phyloP scores from a whole-genome alignment of 30 jellyfish, hydroid and myxozoan species.

The Cassiopea xamachana region DNA sequence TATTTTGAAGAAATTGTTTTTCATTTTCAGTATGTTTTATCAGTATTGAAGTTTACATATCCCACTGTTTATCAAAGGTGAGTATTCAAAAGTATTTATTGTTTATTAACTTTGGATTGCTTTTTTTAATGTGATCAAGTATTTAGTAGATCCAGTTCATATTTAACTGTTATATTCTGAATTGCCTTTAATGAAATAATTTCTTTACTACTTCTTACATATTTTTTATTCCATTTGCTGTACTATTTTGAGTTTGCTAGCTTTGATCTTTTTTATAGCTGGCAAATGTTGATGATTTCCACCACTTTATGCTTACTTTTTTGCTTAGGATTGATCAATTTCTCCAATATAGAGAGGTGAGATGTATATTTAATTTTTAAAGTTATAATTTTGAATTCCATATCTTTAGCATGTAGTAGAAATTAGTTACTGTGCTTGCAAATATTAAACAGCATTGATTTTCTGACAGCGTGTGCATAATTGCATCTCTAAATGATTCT shows the following conservation, averaged over 20 bases:
- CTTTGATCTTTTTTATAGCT: conserved; percentile 28
- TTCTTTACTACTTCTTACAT: not conserved
- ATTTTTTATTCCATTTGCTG: not conserved
- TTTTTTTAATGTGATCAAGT: not conserved
- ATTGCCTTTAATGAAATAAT: not conserved
- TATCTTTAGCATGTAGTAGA: too few relatives aligned
- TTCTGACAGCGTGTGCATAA: too few relatives aligned
- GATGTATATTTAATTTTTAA: not conserved
- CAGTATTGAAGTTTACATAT: conserved; percentile 73
- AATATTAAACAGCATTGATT: too few relatives aligned
- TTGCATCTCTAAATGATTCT: too few relatives aligned
- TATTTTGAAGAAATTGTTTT: not conserved
- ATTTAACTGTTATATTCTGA: too few relatives aligned
- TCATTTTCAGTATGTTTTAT: conserved; percentile 62
- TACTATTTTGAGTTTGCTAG: not conserved
- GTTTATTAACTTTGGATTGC: not conserved
- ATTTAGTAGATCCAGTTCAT: too few relatives aligned
- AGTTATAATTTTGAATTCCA: not conserved
- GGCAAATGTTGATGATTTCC: conserved; percentile 77
- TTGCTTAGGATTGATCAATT: conserved; percentile 20
- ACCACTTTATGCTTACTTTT: conserved; percentile 14
- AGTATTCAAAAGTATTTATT: not conserved
- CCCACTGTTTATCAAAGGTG: conserved; percentile 86
- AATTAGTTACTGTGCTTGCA: too few relatives aligned
- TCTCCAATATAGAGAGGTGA: conserved; percentile 37